These are phyloP conservation scores for Melipona beecheii DNA, from an alignment of 2,888 invertebrate species.

Conservation along the genomic window DNA sequence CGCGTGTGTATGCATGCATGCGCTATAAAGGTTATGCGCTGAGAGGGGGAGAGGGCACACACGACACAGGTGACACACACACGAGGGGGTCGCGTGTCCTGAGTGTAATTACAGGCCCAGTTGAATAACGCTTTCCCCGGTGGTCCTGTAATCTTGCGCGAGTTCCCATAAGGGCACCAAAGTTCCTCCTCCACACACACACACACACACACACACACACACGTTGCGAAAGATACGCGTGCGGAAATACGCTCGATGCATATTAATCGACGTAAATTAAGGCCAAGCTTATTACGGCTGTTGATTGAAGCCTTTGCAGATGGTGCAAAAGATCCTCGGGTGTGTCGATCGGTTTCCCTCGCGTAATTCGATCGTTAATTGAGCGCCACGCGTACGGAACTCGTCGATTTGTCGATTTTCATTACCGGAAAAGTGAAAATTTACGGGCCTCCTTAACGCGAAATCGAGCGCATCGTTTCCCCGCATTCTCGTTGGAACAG, in stretches of 20 bases:
- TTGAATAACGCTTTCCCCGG: slow-evolving; percentile 47
- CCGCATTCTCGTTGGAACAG: background rate
- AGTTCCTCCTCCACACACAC: slow-evolving; percentile 14
- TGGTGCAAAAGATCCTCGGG: background rate
- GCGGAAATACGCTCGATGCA: slow-evolving; percentile 22
- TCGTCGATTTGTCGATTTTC: background rate
- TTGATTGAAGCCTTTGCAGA: slow-evolving; percentile 37
- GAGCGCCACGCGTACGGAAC: background rate
- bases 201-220: too few relatives aligned
- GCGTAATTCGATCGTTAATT: slow-evolving; percentile 14
- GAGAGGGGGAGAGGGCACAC: background rate
- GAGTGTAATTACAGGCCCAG: slow-evolving; percentile 45
- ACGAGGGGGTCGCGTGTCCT: slow-evolving; percentile 43
- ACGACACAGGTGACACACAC: slow-evolving; percentile 15
- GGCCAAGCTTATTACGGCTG: slow-evolving; percentile 29
- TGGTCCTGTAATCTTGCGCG: slow-evolving; percentile 47
- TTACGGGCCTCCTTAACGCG: background rate
- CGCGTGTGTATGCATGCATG: background rate
- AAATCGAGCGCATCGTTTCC: too few relatives aligned
- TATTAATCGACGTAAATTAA: slow-evolving; percentile 45
- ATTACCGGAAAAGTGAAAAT: background rate
- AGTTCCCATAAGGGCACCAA: slow-evolving; percentile 53
- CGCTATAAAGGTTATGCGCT: background rate
- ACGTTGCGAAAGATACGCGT: slow-evolving; percentile 33
- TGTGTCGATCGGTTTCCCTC: background rate